Conservation (phyloP, 2,797 vertebrate species). For the Aeoliscus strigatus region DNA sequence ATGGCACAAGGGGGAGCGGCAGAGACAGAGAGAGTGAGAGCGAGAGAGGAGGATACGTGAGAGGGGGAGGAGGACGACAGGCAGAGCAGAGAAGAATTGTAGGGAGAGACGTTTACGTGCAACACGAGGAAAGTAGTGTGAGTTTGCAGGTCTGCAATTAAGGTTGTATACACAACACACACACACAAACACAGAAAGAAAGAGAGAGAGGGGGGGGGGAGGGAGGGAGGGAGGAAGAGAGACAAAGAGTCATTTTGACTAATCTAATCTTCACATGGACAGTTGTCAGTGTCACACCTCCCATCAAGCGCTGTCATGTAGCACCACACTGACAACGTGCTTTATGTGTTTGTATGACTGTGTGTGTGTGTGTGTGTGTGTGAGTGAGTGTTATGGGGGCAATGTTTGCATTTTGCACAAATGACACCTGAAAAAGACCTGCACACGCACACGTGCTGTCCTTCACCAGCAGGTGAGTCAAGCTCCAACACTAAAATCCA, state of each 20-base stretch:
- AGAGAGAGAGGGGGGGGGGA: no score
- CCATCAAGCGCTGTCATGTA: constrained; percentile 55
- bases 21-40: constrained; percentile 9
- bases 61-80: constrained; percentile 22
- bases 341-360: no score
- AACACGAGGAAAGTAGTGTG: constrained; percentile 24
- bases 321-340: constrained; percentile 35
- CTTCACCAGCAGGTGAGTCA: constrained; percentile 67
- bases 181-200: constrained; percentile 4
- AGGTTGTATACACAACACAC: constrained; percentile 13
- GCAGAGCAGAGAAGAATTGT: constrained; percentile 25
- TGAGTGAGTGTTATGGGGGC: no score
- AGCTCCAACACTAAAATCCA: constrained; percentile 62
- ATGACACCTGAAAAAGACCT: no score
- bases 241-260: no score
- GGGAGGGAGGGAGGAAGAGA: no score
- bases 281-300: constrained; percentile 45
- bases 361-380: constrained; percentile 28
- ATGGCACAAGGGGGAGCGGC: constrained; percentile 37
- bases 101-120: constrained; percentile 36
- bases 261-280: constrained; percentile 53
- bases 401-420: no score
- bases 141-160: constrained; percentile 41
- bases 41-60: background rate
- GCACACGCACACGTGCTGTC: constrained; percentile 23